Base-by-base conservation (phyloP, 2,888 invertebrate genomes). In the Drosophila lacicola region DNA sequence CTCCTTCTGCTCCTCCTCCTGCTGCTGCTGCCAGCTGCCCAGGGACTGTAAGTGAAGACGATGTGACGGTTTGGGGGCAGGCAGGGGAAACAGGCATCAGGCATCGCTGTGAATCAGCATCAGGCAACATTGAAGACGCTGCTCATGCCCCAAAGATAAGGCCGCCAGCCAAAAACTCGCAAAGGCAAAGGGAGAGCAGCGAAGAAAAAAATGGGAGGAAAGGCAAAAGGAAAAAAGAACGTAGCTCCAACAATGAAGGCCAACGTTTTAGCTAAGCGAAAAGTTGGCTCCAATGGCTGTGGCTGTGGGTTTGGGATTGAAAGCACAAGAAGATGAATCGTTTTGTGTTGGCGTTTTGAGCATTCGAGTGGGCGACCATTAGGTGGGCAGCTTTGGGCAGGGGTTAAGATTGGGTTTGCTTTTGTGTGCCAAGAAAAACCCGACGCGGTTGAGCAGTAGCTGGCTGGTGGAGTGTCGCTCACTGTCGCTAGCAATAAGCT, bases 261-360 rank as follows among this genome's bases (percentile, higher is more conserved):
- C 71, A 76, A 68, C 65, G 84, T 80, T 74, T 82, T 74, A 70
- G 83, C 87, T 72, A 75, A 90, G 80, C 80, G 76, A 68, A 73
- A 87, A 81, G 84, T 89, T 80, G 70, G 68, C 61, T 66, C 77
- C 71, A 65, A 49, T 64, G 68, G 65, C 33, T 54, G 66, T 55
- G 44, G 47, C 50, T 57, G 21, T 57, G 21, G 64, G 71, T 85
- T 87, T 78, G 88, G 85, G 65, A 68, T 84, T 81, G 75, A 84
- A 79, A 88, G 86, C 82, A 78, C 64, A 63, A 73, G 90, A 90
- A 90, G 91, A 91, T 90, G 90, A 90, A 91, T 90, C 90, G 91
- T 82, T 90, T 90, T 90, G 90, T 83, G 90, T 89, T 83, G 91
- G 89, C 76, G 82, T 83, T 80, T 79, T 78, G 84, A 84, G 83